Evolutionary conservation across 2,797 vertebrate genomes (phyloP), one percentile per base, ranked within the genome.

Genomic region (Manis pentadactyla): DNA sequence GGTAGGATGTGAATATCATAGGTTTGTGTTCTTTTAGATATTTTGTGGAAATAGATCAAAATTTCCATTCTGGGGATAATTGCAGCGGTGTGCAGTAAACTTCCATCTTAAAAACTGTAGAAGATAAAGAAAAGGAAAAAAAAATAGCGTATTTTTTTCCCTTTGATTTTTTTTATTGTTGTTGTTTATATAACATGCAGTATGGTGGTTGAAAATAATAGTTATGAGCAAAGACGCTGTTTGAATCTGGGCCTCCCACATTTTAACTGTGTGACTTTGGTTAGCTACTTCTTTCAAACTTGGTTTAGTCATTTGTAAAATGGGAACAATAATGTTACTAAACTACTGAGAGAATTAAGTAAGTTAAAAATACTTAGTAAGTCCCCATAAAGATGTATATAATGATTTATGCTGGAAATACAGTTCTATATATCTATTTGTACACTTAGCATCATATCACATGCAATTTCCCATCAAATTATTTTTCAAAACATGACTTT

Each of bases 321-420:
- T 57, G 23, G 23, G 13, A 73, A 88, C 17, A 66, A 19, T 75
- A 55, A 46, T 29, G 27, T 77, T 49, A 55, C 77, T 87, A 75
- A 69, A n/a, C 57, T 77, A 92, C 84, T 57, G 19, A 63, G 59
- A 93, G 68, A 63, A 27, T 68, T 53, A 90, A 94, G 51, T 92
- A 94, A 66, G 53, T 81, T 73, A 71, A 21, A 19, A 82, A 19
- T 34, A 25, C 6, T n/a, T 53, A 18, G n/a, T 78, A 81, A 73
- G 19, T 85, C 61, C 10, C 77, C 74, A 34, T 79, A 27, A 78
- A 61, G 7, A 77, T 69, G 14, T 64, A 81, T 46, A 2, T 49
- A 63, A 87, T 39, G 11, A 25, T 46, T 96, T 49, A 34, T 87
- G 46, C 21, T 77, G 17, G 37, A 87, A 75, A 69, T 57, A 19